Evolutionary conservation across 2,888 invertebrate genomes (phyloP).

Genomic region (Agrotis exclamationis): DNA sequence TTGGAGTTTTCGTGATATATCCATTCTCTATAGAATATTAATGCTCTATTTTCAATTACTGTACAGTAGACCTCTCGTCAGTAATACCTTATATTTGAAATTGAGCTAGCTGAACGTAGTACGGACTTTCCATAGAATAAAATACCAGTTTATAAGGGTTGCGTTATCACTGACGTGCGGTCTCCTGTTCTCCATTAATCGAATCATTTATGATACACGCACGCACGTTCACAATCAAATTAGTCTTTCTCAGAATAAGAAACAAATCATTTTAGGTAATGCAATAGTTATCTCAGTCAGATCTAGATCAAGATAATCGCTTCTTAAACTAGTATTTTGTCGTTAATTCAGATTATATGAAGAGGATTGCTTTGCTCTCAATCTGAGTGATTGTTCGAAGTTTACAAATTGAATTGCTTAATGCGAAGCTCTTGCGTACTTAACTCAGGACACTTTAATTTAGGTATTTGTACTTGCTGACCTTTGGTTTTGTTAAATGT

Average conservation of each 20-base stretch:
- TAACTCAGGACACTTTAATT: background rate
- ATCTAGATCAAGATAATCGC: conserved; percentile 44
- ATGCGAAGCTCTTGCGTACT: background rate
- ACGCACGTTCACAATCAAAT: conserved; percentile 26
- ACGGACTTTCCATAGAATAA: too few species aligned
- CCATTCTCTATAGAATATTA: conserved; percentile 28
- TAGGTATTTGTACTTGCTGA: too few species aligned
- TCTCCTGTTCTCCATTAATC: background rate
- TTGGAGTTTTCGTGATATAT: background rate
- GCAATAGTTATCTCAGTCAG: conserved; percentile 24
- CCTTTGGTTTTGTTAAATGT: too few species aligned
- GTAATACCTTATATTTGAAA: background rate
- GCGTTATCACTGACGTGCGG: background rate
- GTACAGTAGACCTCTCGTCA: background rate
- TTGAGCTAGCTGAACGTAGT: background rate
- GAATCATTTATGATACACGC: background rate
- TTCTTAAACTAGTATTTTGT: conserved; percentile 39
- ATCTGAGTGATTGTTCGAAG: conserved; percentile 46
- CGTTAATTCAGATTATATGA: conserved; percentile 36
- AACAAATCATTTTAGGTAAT: conserved; percentile 21
- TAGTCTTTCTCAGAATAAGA: conserved; percentile 26
- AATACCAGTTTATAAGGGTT: background rate
- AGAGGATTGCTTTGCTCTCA: conserved; percentile 24
- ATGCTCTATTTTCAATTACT: conserved; percentile 1
- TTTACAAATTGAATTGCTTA: conserved; percentile 13